Percentiles rank a stretch among this genome's conserved stretches.
Conservation (phyloP, 1,140 invertebrate species). For the Bradynema listronoti region DNA sequence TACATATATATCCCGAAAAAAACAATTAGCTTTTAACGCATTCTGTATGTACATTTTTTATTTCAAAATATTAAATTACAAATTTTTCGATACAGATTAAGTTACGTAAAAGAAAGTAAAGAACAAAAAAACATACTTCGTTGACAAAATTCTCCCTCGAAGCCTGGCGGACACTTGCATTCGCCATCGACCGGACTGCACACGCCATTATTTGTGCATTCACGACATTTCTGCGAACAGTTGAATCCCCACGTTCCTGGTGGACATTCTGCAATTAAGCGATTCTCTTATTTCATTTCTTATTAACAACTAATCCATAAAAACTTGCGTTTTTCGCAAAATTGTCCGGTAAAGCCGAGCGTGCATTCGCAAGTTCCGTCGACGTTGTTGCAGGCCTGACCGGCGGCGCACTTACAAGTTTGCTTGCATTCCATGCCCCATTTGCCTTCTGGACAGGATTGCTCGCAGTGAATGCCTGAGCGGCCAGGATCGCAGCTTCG, state of each 20-base stretch:
- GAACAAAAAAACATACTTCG: conserved; percentile 12
- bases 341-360: conserved; percentile 56
- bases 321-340: conserved; percentile 34
- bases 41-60: too few species aligned
- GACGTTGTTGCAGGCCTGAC: conserved; percentile 45
- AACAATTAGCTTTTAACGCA: too few species aligned
- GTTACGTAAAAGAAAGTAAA: too few species aligned
- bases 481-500: conserved; percentile 71
- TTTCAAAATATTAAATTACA: too few species aligned
- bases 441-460: conserved; percentile 64
- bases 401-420: conserved; percentile 26
- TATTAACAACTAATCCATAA: conserved; percentile 60
- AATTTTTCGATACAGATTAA: too few species aligned
- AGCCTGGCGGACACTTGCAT: conserved; percentile 64
- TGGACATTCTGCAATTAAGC: conserved; percentile 42
- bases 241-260: conserved; percentile 64
- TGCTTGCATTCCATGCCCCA: conserved; percentile 33
- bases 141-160: conserved; percentile 47
- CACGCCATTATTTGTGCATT: conserved; percentile 36
- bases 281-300: conserved; percentile 8
- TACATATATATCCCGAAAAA: too few species aligned
- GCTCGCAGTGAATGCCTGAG: conserved; percentile 71
- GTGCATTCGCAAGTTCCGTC: conserved; percentile 59
- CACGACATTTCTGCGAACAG: conserved; percentile 45
- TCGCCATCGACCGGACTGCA: conserved; percentile 75